Percentiles rank a stretch among this genome's conserved stretches.
Conservation (phyloP, 2,888 invertebrate species). For the Nasonovia ribisnigri region DNA sequence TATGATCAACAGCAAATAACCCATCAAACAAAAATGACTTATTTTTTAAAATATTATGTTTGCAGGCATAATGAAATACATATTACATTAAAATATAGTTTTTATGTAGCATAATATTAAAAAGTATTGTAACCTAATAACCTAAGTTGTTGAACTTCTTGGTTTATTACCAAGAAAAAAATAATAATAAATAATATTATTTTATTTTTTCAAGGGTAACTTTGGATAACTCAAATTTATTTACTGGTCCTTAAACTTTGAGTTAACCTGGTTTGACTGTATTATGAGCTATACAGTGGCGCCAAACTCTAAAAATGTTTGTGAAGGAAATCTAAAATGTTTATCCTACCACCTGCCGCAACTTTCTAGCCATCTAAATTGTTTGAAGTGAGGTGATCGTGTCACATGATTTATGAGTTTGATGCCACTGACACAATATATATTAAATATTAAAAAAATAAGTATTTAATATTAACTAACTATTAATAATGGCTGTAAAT, state of each 20-base stretch:
- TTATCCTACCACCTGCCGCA: too few relatives aligned
- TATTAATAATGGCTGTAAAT: conserved; percentile 39
- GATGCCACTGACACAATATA: too few relatives aligned
- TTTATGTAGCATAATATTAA: too few relatives aligned
- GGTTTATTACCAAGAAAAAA: too few relatives aligned
- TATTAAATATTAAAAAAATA: neutral
- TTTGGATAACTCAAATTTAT: neutral
- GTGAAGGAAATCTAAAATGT: too few relatives aligned
- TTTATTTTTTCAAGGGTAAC: neutral
- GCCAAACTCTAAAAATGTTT: too few relatives aligned
- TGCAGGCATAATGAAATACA: neutral
- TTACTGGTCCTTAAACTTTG: neutral
- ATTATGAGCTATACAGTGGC: neutral
- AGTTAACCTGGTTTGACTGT: neutral
- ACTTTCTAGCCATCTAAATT: too few relatives aligned
- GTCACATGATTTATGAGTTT: too few relatives aligned
- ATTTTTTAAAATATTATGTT: neutral
- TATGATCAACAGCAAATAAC: neutral
- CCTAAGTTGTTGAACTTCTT: too few relatives aligned
- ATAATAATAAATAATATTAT: too few relatives aligned
- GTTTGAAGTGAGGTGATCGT: too few relatives aligned
- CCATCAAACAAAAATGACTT: neutral
- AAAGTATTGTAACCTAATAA: too few relatives aligned
- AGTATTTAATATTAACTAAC: conserved; percentile 23
- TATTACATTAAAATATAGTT: neutral